These are phyloP conservation scores for Leuciscus waleckii DNA, from an alignment of 2,797 vertebrate genomes.

Conservation along the genomic window DNA sequence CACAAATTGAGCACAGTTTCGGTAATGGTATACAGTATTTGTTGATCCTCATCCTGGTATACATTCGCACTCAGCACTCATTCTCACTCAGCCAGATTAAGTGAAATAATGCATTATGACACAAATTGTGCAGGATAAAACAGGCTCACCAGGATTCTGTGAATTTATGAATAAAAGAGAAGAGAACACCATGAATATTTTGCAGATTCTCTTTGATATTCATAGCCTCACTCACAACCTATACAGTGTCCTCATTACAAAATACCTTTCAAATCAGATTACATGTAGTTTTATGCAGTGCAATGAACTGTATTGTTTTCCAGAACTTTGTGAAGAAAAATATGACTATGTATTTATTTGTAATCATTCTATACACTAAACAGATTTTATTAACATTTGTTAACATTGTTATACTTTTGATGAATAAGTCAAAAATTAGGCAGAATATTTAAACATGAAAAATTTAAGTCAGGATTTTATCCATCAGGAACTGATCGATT, in stretches of 20 bases:
- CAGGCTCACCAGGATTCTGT: slow-evolving; percentile 43
- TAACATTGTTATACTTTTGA: background rate
- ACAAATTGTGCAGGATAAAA: slow-evolving; percentile 50
- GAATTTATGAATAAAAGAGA: slow-evolving; percentile 57
- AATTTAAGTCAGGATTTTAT: background rate
- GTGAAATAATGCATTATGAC: slow-evolving; percentile 40
- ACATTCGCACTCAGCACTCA: slow-evolving; percentile 3
- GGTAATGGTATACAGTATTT: background rate
- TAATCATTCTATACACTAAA: background rate
- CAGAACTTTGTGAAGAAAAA: background rate
- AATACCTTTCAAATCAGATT: background rate
- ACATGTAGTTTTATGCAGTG: background rate
- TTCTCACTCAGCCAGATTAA: slow-evolving; percentile 32
- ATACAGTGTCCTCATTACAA: slow-evolving; percentile 23
- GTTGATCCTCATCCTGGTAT: background rate
- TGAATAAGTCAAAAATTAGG: background rate
- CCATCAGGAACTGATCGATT: background rate
- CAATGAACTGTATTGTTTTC: background rate
- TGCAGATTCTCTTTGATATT: slow-evolving; percentile 53
- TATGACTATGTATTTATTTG: background rate
- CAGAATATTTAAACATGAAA: background rate
- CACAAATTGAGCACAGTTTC: background rate
- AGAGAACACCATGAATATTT: slow-evolving; percentile 54
- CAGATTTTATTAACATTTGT: background rate
- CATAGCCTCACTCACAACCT: slow-evolving; percentile 19